Percentiles rank a stretch among this genome's conserved stretches.
Conservation (phyloP, 2,113 vertebrate species). For the Lynx canadensis region DNA sequence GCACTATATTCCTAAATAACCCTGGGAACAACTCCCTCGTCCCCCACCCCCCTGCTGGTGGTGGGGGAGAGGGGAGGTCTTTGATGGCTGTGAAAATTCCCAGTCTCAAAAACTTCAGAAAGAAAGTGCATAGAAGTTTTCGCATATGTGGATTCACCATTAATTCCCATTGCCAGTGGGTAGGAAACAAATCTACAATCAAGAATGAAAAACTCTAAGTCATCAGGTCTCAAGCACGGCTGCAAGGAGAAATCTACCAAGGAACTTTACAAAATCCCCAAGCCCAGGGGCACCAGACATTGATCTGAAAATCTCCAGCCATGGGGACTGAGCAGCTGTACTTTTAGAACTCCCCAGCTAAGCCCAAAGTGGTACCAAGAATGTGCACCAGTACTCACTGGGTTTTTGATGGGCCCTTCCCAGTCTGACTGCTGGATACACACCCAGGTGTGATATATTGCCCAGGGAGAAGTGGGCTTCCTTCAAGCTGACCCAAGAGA, state of each 20-base stretch:
- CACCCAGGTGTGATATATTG: background rate
- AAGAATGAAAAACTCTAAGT: background rate
- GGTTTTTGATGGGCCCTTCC: background rate
- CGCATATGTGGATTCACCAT: background rate
- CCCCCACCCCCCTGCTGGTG: background rate
- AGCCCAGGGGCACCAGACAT: background rate
- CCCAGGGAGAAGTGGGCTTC: background rate
- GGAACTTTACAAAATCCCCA: background rate
- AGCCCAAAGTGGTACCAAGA: background rate
- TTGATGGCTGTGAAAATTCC: background rate
- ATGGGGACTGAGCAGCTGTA: background rate
- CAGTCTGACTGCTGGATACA: accelerated
- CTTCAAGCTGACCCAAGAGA: background rate
- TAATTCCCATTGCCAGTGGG: background rate
- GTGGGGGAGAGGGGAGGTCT: accelerated
- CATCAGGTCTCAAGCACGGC: background rate
- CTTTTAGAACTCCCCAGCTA: background rate
- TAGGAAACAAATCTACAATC: background rate
- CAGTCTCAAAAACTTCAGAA: background rate
- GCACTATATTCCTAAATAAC: background rate
- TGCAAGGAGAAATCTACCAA: background rate
- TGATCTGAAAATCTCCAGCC: background rate
- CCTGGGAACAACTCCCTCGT: background rate
- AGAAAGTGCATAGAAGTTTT: background rate
- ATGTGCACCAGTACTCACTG: background rate